Evolutionary conservation across 2,888 invertebrate species (phyloP), one percentile per base, ranked within the genome.

Genomic region (Drosophila birchii): DNA sequence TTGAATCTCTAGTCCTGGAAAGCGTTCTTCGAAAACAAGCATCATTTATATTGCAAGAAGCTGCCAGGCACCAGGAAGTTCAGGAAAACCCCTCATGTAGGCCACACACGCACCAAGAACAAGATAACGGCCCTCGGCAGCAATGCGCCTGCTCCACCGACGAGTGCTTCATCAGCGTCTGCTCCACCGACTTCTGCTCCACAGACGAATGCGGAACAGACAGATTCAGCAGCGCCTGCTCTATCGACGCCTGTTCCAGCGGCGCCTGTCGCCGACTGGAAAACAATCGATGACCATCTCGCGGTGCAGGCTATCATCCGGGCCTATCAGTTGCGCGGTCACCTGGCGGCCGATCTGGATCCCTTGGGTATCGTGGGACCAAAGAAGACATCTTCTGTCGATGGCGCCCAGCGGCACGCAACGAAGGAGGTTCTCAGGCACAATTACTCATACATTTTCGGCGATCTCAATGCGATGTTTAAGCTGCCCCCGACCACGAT

Each of bases 111-210:
- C 5, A 11, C 5, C 2, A 39, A 39, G 39, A 9, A 1, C 4
- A 9, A 18, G 5, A 18, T 0, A 18, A 41, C 11, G 11, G 5
- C 5, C 11, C 18, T 18, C 5, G 18, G 11, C n/a, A 8, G 11
- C 5, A 9, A 18, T 5, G 18, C 5, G 18, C 5, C 39, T 3
- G 2, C n/a, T 39, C 8, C 39, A 39, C n/a, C 16, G 4, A 9
- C 8, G 4, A 0, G n/a, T n/a, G n/a, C n/a, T n/a, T n/a, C 16
- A n/a, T 0, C 3, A 1, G 38, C 38, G 1, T 0, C n/a, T 18
- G 41, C 3, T 39, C 9, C n/a, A 18, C 9, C 39, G 1, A 16
- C 16, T 0, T 0, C 14, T 14, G 36, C 14, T 36, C 2, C 14
- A 6, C 14, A 26, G 26, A n/a, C 26, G 26, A 5, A 2, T 26